Evolutionary conservation across 1,140 invertebrate genomes (phyloP), one percentile per base, ranked within the genome.

Genomic region (Reticulitermes speratus): DNA sequence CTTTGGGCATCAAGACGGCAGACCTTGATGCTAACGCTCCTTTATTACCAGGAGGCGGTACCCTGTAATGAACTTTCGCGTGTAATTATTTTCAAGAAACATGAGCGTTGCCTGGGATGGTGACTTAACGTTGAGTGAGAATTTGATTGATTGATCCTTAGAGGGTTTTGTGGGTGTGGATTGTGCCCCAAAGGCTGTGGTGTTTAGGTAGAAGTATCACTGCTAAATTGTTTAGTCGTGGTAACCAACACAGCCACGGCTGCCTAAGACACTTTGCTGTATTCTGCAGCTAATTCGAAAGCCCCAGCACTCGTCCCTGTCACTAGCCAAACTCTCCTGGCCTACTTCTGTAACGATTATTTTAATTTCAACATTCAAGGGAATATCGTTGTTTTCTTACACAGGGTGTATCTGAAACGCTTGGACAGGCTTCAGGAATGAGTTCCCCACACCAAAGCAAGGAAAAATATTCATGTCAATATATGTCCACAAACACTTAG

Each of bases 11-110:
- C 1, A 55, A 21, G 14, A 21, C 19, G 65, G 65, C 2, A 11
- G 25, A 30, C 5, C 65, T 75, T 16, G 0, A 75, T 16, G 19
- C 5, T 1, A n/a, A 65, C 19, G 59, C 59, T 19, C 21, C 19
- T 19, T 65, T 65, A n/a, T 65, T 65, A 21, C 25, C 59, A 19
- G 16, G 16, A 65, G 16, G 59, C 25, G 59, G 21, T 65, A 65
- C 19, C n/a, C n/a, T 6, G 25, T 30, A 25, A 75, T 30, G 65
- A 14, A 12, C 25, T 30, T 30, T 75, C 25, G n/a, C 6, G 9
- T 30, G 65, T 75, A 75, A 75, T 75, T 75, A 75, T n/a, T 75
- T 75, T 75, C 25, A 75, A 75, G 65, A 30, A 75, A 75, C 65
- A 25, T n/a, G 25, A 8, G 7, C 65, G 7, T 30, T 30, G 65